A percentile compares a stretch with the other conserved stretches of the same genome.
These are phyloP conservation scores for Seira musarum DNA, from an alignment of 2,888 invertebrate genomes.

Conservation along the genomic window DNA sequence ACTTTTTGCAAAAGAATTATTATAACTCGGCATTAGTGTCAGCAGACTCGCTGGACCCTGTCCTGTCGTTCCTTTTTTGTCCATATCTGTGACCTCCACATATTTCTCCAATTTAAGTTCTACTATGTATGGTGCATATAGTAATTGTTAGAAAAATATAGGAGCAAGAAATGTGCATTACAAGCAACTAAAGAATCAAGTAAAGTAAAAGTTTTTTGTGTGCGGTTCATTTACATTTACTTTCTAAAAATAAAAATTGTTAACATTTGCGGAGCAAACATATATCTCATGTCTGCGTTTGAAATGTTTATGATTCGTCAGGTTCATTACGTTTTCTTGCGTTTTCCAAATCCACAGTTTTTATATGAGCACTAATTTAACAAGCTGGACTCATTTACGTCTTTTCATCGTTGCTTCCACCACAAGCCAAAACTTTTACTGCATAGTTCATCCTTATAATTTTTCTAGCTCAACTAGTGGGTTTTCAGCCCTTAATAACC, in stretches of 20 bases:
- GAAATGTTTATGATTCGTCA: neutral
- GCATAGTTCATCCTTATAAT: neutral
- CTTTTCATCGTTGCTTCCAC: too few relatives aligned
- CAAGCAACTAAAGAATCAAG: neutral
- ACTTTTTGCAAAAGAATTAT: too few relatives aligned
- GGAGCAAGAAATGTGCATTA: neutral
- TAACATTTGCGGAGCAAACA: neutral
- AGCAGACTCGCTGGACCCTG: neutral
- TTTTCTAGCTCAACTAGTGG: slow-evolving; percentile 15
- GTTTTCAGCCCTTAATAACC: neutral
- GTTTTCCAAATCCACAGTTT: neutral
- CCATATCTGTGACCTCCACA: slow-evolving; percentile 11
- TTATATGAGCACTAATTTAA: neutral
- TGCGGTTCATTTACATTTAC: neutral
- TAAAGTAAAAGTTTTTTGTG: neutral
- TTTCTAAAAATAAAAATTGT: neutral
- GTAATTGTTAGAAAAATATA: neutral
- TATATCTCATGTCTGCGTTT: too few relatives aligned
- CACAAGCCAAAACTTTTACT: neutral
- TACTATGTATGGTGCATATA: neutral
- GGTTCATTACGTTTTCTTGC: neutral
- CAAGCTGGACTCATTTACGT: neutral
- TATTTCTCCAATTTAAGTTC: too few relatives aligned
- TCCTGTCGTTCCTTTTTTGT: neutral
- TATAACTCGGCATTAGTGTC: slow-evolving; percentile 5